Conservation (phyloP, 2,113 vertebrate genomes). For the Otolemur garnettii region DNA sequence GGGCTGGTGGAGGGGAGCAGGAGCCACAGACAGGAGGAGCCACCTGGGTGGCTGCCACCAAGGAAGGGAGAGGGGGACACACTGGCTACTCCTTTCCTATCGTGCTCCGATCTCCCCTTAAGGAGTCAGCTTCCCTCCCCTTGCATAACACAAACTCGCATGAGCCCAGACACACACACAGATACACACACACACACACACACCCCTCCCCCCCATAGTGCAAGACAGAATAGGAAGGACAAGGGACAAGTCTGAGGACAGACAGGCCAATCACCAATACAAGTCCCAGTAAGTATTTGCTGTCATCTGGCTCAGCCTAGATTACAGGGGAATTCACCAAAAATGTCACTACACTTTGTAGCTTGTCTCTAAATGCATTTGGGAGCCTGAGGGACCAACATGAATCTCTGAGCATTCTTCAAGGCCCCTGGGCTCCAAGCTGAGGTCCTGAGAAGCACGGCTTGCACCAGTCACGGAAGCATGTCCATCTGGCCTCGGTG, state of each 20-base stretch:
- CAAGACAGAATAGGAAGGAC: background rate
- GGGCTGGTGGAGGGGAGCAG: background rate
- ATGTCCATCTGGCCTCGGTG: background rate
- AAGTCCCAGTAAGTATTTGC: background rate
- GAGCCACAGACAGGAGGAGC: background rate
- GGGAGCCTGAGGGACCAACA: background rate
- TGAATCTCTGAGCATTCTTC: background rate
- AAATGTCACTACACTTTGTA: background rate
- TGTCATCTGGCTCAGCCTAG: background rate
- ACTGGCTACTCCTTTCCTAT: background rate
- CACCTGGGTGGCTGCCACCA: background rate
- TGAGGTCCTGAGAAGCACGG: background rate
- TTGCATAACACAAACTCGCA: too few relatives aligned
- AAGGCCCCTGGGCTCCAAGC: background rate
- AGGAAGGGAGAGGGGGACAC: background rate
- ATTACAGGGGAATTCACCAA: background rate
- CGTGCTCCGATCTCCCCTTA: background rate
- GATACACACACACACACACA: background rate
- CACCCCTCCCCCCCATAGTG: background rate
- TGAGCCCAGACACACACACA: too few relatives aligned
- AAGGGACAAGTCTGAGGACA: background rate
- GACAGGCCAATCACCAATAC: background rate
- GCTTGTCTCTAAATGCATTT: background rate
- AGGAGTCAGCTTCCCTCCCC: background rate
- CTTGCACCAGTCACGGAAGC: background rate